Evolutionary conservation across 2,113 vertebrate genomes (phyloP).

Genomic region (Setophaga coronata): DNA sequence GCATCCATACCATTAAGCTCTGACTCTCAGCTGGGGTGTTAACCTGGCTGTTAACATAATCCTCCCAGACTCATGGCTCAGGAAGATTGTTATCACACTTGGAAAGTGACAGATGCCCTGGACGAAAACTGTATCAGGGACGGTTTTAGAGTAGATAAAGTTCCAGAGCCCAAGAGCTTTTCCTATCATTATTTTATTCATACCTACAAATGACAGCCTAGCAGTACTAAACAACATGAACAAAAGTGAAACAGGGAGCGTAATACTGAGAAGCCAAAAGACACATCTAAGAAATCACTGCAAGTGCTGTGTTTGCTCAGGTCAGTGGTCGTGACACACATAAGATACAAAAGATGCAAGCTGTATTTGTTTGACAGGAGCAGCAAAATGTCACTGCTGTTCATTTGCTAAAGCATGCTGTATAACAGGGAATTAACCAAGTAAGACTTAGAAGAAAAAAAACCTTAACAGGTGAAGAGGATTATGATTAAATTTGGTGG

Average conservation of each 20-base stretch:
- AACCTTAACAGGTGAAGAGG: not conserved
- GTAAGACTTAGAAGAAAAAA: not conserved
- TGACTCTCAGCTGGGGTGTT: not conserved
- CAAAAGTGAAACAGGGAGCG: fast-evolving
- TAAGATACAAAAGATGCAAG: not conserved
- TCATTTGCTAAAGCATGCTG: not conserved
- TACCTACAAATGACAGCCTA: not conserved
- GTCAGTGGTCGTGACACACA: not conserved
- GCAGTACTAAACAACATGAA: not conserved
- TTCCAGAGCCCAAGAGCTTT: not conserved
- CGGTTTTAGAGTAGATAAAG: not conserved
- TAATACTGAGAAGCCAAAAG: not conserved
- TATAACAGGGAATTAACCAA: not conserved
- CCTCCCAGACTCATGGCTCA: not conserved
- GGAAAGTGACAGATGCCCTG: not conserved
- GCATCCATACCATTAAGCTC: not conserved
- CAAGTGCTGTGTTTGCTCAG: not conserved
- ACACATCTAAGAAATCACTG: not conserved
- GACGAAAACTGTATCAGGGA: not conserved
- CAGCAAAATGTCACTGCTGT: not conserved
- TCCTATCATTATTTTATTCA: not conserved
- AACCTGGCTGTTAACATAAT: not conserved
- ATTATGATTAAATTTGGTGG: not conserved
- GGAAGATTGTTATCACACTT: not conserved
- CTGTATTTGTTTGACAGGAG: not conserved